Percentiles rank a stretch among this genome's conserved stretches.
Evolutionary conservation across 2,888 invertebrate genomes (phyloP).

Genomic region (Allygus modestus): DNA sequence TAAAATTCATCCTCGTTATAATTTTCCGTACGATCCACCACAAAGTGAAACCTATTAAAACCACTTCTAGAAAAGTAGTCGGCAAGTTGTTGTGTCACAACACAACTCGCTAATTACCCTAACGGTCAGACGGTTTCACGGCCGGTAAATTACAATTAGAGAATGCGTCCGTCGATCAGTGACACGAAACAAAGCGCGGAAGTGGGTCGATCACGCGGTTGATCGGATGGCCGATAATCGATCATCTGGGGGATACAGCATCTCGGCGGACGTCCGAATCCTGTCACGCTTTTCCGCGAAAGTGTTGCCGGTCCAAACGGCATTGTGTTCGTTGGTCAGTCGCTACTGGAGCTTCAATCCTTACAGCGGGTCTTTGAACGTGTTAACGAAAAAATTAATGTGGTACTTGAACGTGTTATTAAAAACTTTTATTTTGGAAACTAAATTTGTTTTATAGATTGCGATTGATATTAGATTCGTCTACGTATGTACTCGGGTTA

Average conservation of each 20-base stretch:
- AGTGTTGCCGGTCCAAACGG: not conserved
- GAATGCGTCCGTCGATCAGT: slow-evolving; percentile 4
- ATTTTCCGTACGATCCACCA: too few species aligned
- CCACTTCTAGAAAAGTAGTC: too few species aligned
- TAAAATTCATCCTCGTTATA: too few species aligned
- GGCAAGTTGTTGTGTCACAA: too few species aligned
- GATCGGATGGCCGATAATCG: not conserved
- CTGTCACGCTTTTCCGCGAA: slow-evolving; percentile 39
- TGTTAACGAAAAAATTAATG: too few species aligned
- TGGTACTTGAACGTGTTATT: too few species aligned
- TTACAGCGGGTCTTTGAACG: not conserved
- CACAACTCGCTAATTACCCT: slow-evolving; percentile 5
- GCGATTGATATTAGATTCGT: too few species aligned
- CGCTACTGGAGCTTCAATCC: not conserved
- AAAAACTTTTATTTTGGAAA: too few species aligned
- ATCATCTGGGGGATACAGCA: not conserved
- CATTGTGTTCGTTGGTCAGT: not conserved
- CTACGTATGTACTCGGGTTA: too few species aligned
- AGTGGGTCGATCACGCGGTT: slow-evolving; percentile 16
- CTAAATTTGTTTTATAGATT: too few species aligned
- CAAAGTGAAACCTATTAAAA: too few species aligned
- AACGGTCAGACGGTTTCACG: slow-evolving; percentile 9
- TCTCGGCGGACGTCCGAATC: slow-evolving; percentile 3
- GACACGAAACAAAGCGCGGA: slow-evolving; percentile 39
- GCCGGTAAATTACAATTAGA: slow-evolving; percentile 28